Base-by-base conservation (phyloP, 2,888 invertebrate genomes). In the Ophioninae sp. region DNA sequence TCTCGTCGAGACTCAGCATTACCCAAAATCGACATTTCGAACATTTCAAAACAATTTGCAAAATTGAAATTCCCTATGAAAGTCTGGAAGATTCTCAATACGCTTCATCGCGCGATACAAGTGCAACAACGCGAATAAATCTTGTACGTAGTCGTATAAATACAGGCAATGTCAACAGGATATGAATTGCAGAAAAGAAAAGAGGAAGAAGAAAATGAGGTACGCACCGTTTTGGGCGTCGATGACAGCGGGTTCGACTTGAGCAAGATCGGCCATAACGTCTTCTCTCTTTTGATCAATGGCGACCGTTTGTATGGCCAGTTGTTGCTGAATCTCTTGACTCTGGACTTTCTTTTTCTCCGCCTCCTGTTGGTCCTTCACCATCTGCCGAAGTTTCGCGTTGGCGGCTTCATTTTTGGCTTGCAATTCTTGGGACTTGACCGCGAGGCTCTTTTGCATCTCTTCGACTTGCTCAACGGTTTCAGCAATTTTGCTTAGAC, bases 401-500 rank as follows among this genome's bases (percentile, higher is more conserved):
- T 99, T 99, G 74, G 99, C 99, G 2, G 99, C 98, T 92, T 98
- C 98, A 92, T 99, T 99, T 94, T 99, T 99, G 63, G 98, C 97
- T 95, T 99, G 98, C 30, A 98, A 93, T 93, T 97, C 97, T 94
- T 97, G 97, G 79, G 98, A 97, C 93, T 99, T 99, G 69, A 99
- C 97, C 67, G 99, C 99, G 82, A 99, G 95, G 82, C 99, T 99
- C 93, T 99, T 99, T 93, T 99, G 99, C 96, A 99, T 98, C 92
- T 99, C 99, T 92, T 99, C 99, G 17, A 99, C 99, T 93, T 99
- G 99, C 90, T 99, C 99, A 17, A 99, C 98, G 8, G 99, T 99
- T 93, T 99, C 99, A 0, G 98, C 98, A 88, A 99, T 99, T 94
- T 99, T 99, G 91, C 97, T 98, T 81, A 99, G 95, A 92, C 99